Evolutionary conservation across 2,113 vertebrate species (phyloP).

Genomic region (Microcebus ravelobensis): DNA sequence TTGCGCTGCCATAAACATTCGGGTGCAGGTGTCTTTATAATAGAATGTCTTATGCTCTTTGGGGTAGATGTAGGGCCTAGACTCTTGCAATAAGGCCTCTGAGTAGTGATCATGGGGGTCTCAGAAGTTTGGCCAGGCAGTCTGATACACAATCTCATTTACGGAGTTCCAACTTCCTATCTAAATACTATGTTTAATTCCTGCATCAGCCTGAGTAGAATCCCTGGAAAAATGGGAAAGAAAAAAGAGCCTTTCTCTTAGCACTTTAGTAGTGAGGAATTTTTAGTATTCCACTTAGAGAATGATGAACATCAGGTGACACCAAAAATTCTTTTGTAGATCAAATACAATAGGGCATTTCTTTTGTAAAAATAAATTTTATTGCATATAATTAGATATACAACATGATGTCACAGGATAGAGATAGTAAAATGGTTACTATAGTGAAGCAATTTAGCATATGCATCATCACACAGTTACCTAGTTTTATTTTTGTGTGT

Average conservation of each 20-base stretch:
- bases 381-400: not conserved
- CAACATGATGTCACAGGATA: not conserved
- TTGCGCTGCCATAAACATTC: too few species aligned
- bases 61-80: not conserved
- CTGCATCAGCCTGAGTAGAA: not conserved
- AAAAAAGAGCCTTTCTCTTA: not conserved
- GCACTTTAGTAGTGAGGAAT: not conserved
- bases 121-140: not conserved
- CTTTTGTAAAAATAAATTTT: not conserved
- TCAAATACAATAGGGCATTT: not conserved
- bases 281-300: not conserved
- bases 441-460: not conserved
- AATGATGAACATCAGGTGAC: not conserved
- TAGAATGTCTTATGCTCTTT: too few species aligned
- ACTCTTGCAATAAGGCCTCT: not conserved
- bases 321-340: not conserved
- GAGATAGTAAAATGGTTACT: not conserved
- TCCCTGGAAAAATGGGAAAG: not conserved
- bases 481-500: not conserved
- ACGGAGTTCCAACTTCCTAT: not conserved
- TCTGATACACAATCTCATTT: not conserved
- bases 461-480: not conserved
- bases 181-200: not conserved
- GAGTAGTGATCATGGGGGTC: not conserved
- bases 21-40: too few species aligned